These are phyloP conservation scores for Axinella damicornis DNA, from an alignment of 37 sponge, comb jelly and placozoan genomes.

Conservation along the genomic window DNA sequence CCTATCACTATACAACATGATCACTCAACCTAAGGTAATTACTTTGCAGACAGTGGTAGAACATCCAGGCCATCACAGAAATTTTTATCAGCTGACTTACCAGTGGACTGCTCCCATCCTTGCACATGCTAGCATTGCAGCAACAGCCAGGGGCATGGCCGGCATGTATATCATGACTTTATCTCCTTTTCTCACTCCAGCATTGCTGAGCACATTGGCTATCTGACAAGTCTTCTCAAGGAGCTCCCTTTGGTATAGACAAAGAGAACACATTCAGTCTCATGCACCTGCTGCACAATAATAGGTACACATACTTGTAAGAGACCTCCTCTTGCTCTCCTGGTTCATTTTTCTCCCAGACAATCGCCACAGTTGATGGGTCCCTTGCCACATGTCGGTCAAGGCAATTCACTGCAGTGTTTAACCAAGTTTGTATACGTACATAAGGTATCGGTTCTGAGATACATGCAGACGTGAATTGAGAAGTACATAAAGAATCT, in stretches of 20 bases:
- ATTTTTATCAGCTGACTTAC: no score
- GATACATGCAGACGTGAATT: no score
- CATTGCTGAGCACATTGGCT: conserved; percentile 66
- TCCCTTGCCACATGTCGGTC: conserved; percentile 64
- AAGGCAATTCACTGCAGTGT: conserved; percentile 71
- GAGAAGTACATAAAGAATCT: no score
- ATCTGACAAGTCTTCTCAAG: conserved; percentile 69
- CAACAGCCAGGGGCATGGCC: conserved; percentile 37
- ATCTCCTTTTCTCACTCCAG: conserved; percentile 74
- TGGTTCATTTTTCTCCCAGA: conserved; percentile 78
- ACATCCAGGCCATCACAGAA: no score
- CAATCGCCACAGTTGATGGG: conserved; percentile 48
- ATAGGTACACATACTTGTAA: conserved; percentile 39
- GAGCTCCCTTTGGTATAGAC: conserved; percentile 32
- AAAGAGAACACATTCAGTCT: not conserved
- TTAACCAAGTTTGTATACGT: no score
- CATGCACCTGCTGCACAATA: not conserved
- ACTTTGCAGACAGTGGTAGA: no score
- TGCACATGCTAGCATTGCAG: conserved; percentile 77
- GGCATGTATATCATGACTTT: conserved; percentile 77
- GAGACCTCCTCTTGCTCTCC: conserved; percentile 53
- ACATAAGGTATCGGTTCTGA: no score
- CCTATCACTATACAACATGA: no score
- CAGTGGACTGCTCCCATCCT: conserved; percentile 78
- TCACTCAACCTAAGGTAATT: no score